Base-by-base conservation (phyloP, 23 tunicate species). In the Pegea sp. region DNA sequence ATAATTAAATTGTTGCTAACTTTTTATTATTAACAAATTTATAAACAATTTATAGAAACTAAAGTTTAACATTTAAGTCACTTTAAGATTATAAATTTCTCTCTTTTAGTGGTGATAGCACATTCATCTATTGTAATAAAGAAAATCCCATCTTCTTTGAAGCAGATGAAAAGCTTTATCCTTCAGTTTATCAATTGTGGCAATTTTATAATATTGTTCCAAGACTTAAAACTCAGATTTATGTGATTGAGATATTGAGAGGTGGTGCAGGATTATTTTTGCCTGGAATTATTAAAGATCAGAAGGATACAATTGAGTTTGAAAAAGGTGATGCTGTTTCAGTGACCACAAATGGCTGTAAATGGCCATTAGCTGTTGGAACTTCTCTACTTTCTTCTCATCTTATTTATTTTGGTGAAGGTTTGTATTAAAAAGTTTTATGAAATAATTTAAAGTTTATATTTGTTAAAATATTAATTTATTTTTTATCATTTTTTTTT, bases 211-310 rank as follows among this genome's bases (percentile, higher is more conserved):
- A 2, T 2, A 30, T 61, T 11, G 52, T 84, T 28, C 69, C 84
- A 1, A 31, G 43, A 7, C 19, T 84, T 25, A 67, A 67, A 31
- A 84, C 95, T 13, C 76, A 67, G 4, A 2, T 56, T 2, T 56
- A 51, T 46, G 95, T 84, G 11, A 69, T 84, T 43, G 25, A 58
- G 1, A 84, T 64, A 44, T 57, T 84, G 24, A 61, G 63, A 34
- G 61, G 60, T 51, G 95, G 95, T 28, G 95, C 95, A 56, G 95
- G 95, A n/a, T n/a, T n/a, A n/a, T n/a, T n/a, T n/a, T n/a, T n/a
- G n/a, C n/a, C n/a, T n/a, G n/a, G n/a, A n/a, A n/a, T n/a, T n/a
- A n/a, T n/a, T n/a, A n/a, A n/a, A n/a, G n/a, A n/a, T n/a, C n/a
- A n/a, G n/a, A n/a, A n/a, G n/a, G n/a, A n/a, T n/a, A 66, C 84